Evolutionary conservation across 2,113 vertebrate genomes (phyloP).

Genomic region (Chaenogobius annularis): DNA sequence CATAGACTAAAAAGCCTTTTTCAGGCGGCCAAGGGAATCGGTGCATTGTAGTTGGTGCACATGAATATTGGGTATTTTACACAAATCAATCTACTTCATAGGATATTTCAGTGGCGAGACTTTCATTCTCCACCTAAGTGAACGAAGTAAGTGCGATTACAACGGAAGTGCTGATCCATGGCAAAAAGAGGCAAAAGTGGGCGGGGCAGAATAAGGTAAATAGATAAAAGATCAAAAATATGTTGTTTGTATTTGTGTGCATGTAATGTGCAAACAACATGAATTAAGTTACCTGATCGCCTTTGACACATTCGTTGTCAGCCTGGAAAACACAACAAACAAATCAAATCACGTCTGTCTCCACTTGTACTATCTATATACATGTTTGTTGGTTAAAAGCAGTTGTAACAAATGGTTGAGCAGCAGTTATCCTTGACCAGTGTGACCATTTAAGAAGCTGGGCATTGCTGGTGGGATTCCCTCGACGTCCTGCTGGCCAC

Average conservation of each 20-base stretch:
- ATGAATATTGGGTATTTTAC: no score
- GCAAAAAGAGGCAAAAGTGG: no score
- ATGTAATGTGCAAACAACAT: not conserved
- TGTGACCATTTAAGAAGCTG: conserved; percentile 41
- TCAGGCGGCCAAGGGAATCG: no score
- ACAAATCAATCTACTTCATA: no score
- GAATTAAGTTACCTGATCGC: conserved; percentile 67
- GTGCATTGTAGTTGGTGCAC: no score
- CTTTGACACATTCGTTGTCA: conserved; percentile 61
- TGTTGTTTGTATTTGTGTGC: not conserved
- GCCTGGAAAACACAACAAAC: conserved; percentile 46
- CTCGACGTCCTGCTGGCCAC: conserved; percentile 51
- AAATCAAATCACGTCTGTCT: conserved; percentile 5
- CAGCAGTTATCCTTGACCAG: conserved; percentile 49
- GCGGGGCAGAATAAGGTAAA: no score
- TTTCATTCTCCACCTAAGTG: no score
- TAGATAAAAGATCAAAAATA: conserved; percentile 21
- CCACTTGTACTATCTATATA: not conserved
- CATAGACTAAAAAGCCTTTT: no score
- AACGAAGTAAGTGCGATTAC: no score
- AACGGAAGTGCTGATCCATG: no score
- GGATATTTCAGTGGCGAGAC: no score
- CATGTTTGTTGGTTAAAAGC: conserved; percentile 14
- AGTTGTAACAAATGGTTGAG: conserved; percentile 29
- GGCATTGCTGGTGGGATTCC: conserved; percentile 48